Conservation (phyloP, 2,113 vertebrate species). For the Zosterops lateralis region DNA sequence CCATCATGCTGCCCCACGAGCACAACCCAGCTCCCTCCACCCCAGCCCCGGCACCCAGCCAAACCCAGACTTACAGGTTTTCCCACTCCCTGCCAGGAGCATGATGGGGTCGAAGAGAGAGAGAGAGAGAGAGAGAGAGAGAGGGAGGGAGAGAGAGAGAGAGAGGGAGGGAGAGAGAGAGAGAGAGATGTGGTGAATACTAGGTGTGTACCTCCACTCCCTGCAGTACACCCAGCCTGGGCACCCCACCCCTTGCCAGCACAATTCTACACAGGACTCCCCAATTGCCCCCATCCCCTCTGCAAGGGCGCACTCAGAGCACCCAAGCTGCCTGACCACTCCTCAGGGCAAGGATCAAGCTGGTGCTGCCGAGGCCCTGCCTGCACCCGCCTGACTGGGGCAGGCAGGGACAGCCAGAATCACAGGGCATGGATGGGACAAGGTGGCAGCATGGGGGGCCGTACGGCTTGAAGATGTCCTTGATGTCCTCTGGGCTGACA, state of each 20-base stretch:
- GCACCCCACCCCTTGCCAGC: conserved; percentile 43
- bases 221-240: background rate
- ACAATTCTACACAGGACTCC: conserved; percentile 70
- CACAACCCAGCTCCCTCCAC: background rate
- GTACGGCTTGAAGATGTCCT: conserved; percentile 99
- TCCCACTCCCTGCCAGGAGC: conserved; percentile 94
- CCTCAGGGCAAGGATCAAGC: background rate
- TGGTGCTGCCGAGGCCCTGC: background rate
- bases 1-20: background rate
- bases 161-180: background rate
- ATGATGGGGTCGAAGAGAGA: background rate
- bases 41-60: background rate
- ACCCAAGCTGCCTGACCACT: background rate
- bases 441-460: conserved; percentile 25
- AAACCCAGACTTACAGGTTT: conserved; percentile 88
- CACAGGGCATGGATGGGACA: accelerated
- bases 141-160: background rate
- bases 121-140: background rate
- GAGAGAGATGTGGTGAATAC: background rate
- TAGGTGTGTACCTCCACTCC: accelerated
- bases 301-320: accelerated
- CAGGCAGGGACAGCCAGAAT: background rate
- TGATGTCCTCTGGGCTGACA: conserved; percentile 89
- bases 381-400: background rate
- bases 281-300: background rate